Base-by-base conservation (phyloP, 1,140 invertebrate genomes). In the Drosophila lowei region DNA sequence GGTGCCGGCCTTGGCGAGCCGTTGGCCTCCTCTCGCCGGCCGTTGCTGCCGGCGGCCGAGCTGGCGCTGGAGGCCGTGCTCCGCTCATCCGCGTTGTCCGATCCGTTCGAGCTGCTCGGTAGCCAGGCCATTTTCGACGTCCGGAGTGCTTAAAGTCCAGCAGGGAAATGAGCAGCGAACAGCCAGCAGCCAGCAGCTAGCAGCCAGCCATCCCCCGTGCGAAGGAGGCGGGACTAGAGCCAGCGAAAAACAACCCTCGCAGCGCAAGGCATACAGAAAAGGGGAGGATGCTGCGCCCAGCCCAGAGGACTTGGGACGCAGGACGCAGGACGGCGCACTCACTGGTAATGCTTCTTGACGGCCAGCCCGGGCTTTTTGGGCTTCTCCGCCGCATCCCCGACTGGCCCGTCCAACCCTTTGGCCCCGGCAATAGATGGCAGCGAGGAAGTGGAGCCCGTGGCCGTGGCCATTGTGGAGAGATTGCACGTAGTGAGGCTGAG, bases 31-130 rank as follows among this genome's bases (percentile, higher is more conserved):
- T 73, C 73, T 0, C 71, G 48, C 6, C 56, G 55, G 2, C 44
- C 46, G 9, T 43, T 46, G 49, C 57, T 63, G 16, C 68, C 61
- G 6, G 30, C 47, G 1, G 81, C 73, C 3, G 71, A 77, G 1
- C 74, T 38, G 34, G 34, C 34, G 34, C 77, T 79, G 15, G 80
- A 77, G 6, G 79, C 56, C 4, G 77, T 72, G 59, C 73, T 89
- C 50, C 80, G 71, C 0, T 85, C 85, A 18, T 89, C 80, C 5
- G 74, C 68, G 50, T 90, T 86, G n/a, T 81, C 81, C 6, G 76
- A 62, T 16, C 61, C 75, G 5, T 85, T 85, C 13, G 71, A 72
- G 56, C 75, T 86, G 75, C 83, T 86, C 2, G 83, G 84, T 49
- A 88, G 60, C 83, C 83, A 86, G 43, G 83, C 83, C 83, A 86